Conservation (phyloP, 2,797 vertebrate species). For the Distichodus sexfasciatus region DNA sequence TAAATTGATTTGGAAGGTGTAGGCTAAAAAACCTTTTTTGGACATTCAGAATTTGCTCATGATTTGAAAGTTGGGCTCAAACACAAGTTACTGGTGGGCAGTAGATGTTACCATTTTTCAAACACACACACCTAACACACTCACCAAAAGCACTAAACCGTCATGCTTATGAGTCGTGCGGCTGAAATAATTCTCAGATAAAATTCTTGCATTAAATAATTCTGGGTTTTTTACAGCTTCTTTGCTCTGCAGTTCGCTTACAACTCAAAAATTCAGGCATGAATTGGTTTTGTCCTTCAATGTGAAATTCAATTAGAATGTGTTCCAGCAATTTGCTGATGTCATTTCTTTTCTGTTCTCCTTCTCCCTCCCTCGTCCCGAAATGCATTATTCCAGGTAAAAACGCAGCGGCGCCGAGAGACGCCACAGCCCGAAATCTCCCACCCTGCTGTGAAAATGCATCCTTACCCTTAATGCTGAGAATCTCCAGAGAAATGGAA, state of each 20-base stretch:
- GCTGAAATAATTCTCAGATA: no score
- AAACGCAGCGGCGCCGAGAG: conserved; percentile 3
- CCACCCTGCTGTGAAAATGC: conserved; percentile 37
- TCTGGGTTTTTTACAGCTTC: neutral
- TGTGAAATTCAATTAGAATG: conserved; percentile 52
- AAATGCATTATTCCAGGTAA: conserved; percentile 36
- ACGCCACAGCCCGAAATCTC: conserved; percentile 26
- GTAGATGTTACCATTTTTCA: no score
- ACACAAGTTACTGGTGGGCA: no score
- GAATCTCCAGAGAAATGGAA: conserved; percentile 34
- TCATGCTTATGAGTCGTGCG: no score
- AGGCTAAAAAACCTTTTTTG: no score
- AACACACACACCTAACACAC: no score
- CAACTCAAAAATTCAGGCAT: conserved; percentile 35
- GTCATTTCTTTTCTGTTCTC: conserved; percentile 45
- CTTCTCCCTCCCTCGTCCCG: conserved; percentile 34
- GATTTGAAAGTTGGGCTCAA: no score
- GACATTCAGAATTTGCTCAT: no score
- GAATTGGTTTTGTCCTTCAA: conserved; percentile 48
- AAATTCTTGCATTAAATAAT: neutral
- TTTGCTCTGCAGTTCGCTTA: conserved; percentile 1
- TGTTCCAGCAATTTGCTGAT: conserved; percentile 51
- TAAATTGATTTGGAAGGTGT: no score
- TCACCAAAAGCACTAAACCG: no score
- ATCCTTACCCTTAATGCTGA: conserved; percentile 44